Conservation (phyloP, 2,797 vertebrate genomes). For the Coluber constrictor region DNA sequence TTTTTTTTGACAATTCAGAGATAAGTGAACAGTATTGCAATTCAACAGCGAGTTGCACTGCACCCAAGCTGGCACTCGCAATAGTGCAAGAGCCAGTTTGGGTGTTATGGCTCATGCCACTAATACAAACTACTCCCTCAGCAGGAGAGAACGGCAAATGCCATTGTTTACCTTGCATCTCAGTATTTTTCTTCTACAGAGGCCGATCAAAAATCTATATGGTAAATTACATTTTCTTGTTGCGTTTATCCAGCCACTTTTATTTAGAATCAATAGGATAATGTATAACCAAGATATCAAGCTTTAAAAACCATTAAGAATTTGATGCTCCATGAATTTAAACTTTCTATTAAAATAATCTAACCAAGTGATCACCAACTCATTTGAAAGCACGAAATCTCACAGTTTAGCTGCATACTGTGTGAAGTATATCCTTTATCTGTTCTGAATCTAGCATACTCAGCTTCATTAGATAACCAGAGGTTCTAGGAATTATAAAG, state of each 20-base stretch:
- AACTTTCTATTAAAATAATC: not conserved
- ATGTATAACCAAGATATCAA: not conserved
- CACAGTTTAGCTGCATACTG: not conserved
- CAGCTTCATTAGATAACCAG: not conserved
- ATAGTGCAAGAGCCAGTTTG: not conserved
- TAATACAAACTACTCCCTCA: not conserved
- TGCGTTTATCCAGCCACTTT: not conserved
- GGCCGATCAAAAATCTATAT: not conserved
- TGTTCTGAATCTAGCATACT: not conserved
- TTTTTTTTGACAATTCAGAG: not conserved
- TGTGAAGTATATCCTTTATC: not conserved
- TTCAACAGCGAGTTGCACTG: not conserved
- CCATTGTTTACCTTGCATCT: not conserved
- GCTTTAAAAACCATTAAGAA: not conserved
- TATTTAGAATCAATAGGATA: not conserved
- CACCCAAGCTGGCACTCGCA: too few species aligned
- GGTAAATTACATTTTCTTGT: not conserved
- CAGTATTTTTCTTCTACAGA: not conserved
- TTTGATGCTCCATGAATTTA: not conserved
- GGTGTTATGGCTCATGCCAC: not conserved
- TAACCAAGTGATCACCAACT: not conserved
- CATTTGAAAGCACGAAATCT: not conserved
- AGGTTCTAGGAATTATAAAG: not conserved
- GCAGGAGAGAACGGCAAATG: not conserved
- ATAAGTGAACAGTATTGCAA: not conserved